Evolutionary conservation across 2,113 vertebrate species (phyloP).

Genomic region (Cynoglossus semilaevis): DNA sequence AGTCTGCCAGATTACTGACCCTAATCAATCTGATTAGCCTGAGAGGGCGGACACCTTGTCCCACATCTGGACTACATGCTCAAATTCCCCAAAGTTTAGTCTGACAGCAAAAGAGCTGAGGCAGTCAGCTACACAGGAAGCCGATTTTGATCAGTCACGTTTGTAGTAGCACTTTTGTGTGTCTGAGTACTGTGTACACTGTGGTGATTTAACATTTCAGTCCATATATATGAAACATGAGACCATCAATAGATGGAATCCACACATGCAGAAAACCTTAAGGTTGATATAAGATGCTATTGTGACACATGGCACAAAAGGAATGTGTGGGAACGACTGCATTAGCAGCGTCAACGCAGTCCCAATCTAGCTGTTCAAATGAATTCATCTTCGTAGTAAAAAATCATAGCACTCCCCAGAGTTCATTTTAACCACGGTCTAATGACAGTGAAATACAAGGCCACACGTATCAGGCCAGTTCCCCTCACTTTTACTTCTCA

Average conservation of each 20-base stretch:
- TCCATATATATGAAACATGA: conserved; percentile 34
- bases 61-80: conserved; percentile 65
- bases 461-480: conserved; percentile 34
- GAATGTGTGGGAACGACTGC: conserved; percentile 30
- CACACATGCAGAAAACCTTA: conserved; percentile 18
- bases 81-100: conserved; percentile 59
- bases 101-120: conserved; percentile 62
- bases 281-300: conserved; percentile 23
- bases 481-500: conserved; percentile 43
- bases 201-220: conserved; percentile 10
- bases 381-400: conserved; percentile 46
- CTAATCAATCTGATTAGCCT: conserved; percentile 77
- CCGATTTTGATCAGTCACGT: conserved; percentile 40
- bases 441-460: conserved; percentile 47
- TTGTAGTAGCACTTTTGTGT: conserved; percentile 26
- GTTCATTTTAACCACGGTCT: conserved; percentile 35
- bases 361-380: conserved; percentile 48
- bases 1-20: conserved; percentile 66
- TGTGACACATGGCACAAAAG: conserved; percentile 31
- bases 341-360: conserved; percentile 32
- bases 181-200: conserved; percentile 10
- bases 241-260: conserved; percentile 30
- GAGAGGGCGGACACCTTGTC: conserved; percentile 69
- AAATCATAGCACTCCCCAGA: conserved; percentile 39
- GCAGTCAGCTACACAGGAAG: conserved; percentile 40